Evolutionary conservation across 2,888 invertebrate species (phyloP).

Genomic region (Anaspis maculata): DNA sequence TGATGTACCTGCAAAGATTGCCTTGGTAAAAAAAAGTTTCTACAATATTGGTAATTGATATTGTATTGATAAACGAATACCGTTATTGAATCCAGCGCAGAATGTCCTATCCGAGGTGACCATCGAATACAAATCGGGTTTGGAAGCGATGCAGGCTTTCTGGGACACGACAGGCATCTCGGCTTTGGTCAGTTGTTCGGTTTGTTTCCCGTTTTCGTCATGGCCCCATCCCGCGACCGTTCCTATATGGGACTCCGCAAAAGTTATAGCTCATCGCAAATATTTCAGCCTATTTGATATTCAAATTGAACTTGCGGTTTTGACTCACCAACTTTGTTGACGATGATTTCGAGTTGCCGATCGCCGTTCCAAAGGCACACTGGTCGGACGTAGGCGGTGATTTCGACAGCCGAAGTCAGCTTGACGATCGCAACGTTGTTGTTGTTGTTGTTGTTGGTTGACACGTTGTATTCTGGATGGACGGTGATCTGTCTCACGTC

Average conservation of each 20-base stretch:
- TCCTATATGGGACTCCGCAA: too few species aligned
- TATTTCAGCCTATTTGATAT: too few species aligned
- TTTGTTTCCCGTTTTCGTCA: slow-evolving; percentile 50
- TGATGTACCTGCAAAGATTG: slow-evolving; percentile 46
- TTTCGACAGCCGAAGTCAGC: slow-evolving; percentile 24
- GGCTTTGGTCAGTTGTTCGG: slow-evolving; percentile 50
- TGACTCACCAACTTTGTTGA: slow-evolving; percentile 17
- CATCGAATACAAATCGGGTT: slow-evolving; percentile 52
- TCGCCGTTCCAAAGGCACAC: slow-evolving; percentile 36
- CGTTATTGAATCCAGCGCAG: slow-evolving; percentile 41
- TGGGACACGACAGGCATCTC: slow-evolving; percentile 54
- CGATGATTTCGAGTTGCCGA: too few species aligned
- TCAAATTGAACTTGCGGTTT: too few species aligned
- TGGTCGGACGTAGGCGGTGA: slow-evolving; percentile 36
- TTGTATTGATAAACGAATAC: too few species aligned
- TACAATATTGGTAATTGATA: too few species aligned
- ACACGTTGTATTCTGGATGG: slow-evolving; percentile 33
- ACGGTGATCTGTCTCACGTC: slow-evolving; percentile 30
- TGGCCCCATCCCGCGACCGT: slow-evolving; percentile 45
- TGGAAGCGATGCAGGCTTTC: slow-evolving; percentile 52
- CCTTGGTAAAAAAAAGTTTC: slow-evolving; percentile 35
- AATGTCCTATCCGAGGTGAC: slow-evolving; percentile 51
- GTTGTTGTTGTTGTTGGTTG: slow-evolving; percentile 27
- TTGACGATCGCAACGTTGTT: slow-evolving; percentile 37
- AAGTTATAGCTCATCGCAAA: too few species aligned